Evolutionary conservation across 2,888 invertebrate genomes (phyloP).

Genomic region (Erebia ligea): DNA sequence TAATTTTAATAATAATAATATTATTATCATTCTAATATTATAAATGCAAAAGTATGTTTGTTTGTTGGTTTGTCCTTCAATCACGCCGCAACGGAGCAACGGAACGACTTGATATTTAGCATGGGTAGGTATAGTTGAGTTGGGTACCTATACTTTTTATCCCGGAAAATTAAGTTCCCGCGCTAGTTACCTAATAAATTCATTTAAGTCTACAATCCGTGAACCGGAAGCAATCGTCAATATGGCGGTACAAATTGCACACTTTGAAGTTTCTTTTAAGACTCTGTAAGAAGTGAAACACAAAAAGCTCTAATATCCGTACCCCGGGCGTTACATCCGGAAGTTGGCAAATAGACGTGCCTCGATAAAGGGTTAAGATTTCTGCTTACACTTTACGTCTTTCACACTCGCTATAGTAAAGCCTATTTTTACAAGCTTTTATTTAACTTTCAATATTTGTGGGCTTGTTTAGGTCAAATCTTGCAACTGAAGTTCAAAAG

Average conservation of each 20-base stretch:
- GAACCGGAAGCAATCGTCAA: neutral
- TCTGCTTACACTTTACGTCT: neutral
- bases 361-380: constrained; percentile 9
- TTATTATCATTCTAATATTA: too few relatives aligned
- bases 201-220: neutral
- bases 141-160: too few relatives aligned
- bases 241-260: neutral
- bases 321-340: constrained; percentile 12
- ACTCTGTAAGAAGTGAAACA: neutral
- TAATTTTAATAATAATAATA: too few relatives aligned
- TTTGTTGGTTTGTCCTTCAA: too few relatives aligned
- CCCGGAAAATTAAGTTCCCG: too few relatives aligned
- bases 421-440: neutral
- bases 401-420: neutral
- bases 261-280: neutral
- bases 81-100: too few relatives aligned
- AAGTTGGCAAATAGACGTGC: constrained; percentile 3
- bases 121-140: too few relatives aligned
- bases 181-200: neutral
- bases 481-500: too few relatives aligned
- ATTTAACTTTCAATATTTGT: too few relatives aligned
- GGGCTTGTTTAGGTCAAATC: too few relatives aligned
- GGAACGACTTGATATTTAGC: too few relatives aligned
- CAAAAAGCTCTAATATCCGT: constrained; percentile 10
- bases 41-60: too few relatives aligned